These are phyloP conservation scores for Pilophorus perplexus DNA, from an alignment of 2,888 invertebrate genomes.

Conservation along the genomic window DNA sequence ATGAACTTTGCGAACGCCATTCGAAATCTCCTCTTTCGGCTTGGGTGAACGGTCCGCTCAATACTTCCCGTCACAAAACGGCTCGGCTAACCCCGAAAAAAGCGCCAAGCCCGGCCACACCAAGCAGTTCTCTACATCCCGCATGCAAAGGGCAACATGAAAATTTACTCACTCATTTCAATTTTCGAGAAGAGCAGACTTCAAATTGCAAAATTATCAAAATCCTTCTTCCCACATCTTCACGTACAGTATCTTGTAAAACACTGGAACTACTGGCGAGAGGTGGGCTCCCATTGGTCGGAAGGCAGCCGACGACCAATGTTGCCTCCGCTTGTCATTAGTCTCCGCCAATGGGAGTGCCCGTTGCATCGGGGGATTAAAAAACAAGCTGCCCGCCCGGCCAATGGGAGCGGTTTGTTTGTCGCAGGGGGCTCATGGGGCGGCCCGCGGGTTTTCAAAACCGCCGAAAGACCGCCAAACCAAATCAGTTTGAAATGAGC, in stretches of 20 bases:
- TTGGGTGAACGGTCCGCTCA: constrained; percentile 54
- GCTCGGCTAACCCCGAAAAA: no score
- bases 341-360: constrained; percentile 53
- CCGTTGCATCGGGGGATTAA: constrained; percentile 50
- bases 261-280: constrained; percentile 49
- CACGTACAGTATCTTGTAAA: constrained; percentile 50
- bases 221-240: constrained; percentile 50
- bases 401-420: constrained; percentile 52
- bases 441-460: constrained; percentile 23
- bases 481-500: neutral
- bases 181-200: constrained; percentile 48
- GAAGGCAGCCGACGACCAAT: constrained; percentile 54
- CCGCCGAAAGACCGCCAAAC: neutral
- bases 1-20: constrained; percentile 60
- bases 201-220: constrained; percentile 50
- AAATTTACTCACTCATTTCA: constrained; percentile 50
- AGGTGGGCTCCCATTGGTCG: constrained; percentile 56
- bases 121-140: no score
- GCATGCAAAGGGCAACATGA: constrained; percentile 43
- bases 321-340: constrained; percentile 54
- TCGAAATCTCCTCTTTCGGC: constrained; percentile 56
- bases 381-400: constrained; percentile 55
- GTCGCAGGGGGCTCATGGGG: constrained; percentile 19
- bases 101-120: no score
- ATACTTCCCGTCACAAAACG: no score